Conservation (phyloP, 2,888 invertebrate species). For the Ecdyonurus torrentis region DNA sequence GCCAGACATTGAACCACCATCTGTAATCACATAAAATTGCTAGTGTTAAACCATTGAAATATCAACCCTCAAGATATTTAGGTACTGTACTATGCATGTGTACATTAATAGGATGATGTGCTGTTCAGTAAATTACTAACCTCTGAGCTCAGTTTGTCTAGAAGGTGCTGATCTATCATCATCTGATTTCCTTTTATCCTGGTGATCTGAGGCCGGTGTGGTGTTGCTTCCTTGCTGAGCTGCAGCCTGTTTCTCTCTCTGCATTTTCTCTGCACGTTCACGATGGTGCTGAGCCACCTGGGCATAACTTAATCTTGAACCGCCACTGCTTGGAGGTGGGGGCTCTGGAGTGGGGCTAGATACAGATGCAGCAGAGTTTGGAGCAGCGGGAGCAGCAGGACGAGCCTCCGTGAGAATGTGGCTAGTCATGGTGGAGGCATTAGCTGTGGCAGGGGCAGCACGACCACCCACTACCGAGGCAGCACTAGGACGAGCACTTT, state of each 20-base stretch:
- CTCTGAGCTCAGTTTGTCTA: slow-evolving; percentile 13
- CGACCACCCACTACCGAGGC: slow-evolving; percentile 7
- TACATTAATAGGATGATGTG: no score
- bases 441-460: slow-evolving; percentile 26
- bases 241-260: slow-evolving; percentile 15
- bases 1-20: background rate
- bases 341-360: slow-evolving; percentile 9
- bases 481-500: background rate
- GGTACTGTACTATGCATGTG: no score
- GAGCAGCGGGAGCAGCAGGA: slow-evolving; percentile 7
- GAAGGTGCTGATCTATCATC: background rate
- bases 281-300: slow-evolving; percentile 48
- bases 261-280: slow-evolving; percentile 23
- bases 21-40: no score
- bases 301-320: slow-evolving; percentile 37
- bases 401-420: slow-evolving; percentile 19
- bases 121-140: no score
- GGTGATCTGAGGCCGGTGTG: no score
- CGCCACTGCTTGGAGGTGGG: slow-evolving; percentile 9
- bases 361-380: slow-evolving; percentile 10
- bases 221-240: slow-evolving; percentile 6
- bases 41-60: no score
- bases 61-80: background rate
- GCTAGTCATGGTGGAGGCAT: slow-evolving; percentile 37
- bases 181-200: slow-evolving; percentile 6